A percentile compares a stretch with the other conserved stretches of the same genome.
phyloP scores from a whole-genome alignment of 2,888 invertebrate genomes.

The Rhabditoides inermis region DNA sequence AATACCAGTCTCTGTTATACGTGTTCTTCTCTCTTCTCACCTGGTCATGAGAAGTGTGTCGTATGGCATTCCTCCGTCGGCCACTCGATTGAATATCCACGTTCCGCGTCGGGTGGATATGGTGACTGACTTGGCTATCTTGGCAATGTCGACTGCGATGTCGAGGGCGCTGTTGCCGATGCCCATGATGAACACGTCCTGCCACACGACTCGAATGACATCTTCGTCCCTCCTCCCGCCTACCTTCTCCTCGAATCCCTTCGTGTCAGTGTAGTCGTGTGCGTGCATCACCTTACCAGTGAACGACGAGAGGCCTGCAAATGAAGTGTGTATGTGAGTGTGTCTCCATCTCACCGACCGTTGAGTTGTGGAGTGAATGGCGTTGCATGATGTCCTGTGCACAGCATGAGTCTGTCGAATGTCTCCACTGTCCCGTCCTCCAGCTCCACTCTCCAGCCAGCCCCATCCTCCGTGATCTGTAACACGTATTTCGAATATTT shows the following conservation, averaged over 20 bases:
- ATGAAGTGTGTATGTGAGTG: no score
- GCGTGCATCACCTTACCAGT: slow-evolving; percentile 46
- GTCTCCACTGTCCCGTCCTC: slow-evolving; percentile 35
- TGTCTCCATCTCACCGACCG: no score
- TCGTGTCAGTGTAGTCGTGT: slow-evolving; percentile 41
- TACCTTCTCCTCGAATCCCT: slow-evolving; percentile 51
- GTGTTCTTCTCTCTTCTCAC: slow-evolving; percentile 3
- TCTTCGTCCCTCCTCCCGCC: not conserved
- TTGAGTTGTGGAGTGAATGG: slow-evolving; percentile 54
- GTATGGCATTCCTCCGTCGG: slow-evolving; percentile 39
- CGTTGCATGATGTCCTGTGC: slow-evolving; percentile 57
- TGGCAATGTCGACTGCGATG: slow-evolving; percentile 55
- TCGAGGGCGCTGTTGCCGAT: slow-evolving; percentile 58
- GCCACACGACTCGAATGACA: not conserved
- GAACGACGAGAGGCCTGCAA: slow-evolving; percentile 51
- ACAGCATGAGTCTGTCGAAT: slow-evolving; percentile 57
- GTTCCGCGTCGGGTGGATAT: slow-evolving; percentile 55
- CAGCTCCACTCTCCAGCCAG: slow-evolving; percentile 28
- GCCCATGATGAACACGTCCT: slow-evolving; percentile 55
- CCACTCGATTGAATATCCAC: slow-evolving; percentile 54
- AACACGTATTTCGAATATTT: not conserved
- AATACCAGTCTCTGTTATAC: not conserved
- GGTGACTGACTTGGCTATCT: slow-evolving; percentile 50
- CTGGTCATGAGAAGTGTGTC: slow-evolving; percentile 36
- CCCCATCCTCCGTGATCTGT: slow-evolving; percentile 4